phyloP scores from a whole-genome alignment of 2,888 invertebrate genomes.

The Drosophila limbata region DNA sequence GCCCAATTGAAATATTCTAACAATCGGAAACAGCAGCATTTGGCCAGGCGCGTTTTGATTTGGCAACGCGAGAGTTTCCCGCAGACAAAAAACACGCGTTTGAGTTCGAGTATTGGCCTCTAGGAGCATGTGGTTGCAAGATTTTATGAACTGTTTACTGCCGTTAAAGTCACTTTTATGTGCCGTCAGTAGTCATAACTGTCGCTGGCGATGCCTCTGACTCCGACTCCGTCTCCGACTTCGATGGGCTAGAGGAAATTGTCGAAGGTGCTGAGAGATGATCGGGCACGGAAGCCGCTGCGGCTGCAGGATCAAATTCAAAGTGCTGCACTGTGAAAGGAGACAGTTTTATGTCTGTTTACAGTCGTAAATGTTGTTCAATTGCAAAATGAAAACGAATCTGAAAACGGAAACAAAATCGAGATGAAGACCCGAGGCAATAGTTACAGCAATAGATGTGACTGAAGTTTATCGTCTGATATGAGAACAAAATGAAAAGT shows the following conservation, averaged over 20 bases:
- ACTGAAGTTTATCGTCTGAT: slow-evolving; percentile 7
- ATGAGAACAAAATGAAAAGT: slow-evolving; percentile 52
- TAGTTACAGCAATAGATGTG: slow-evolving; percentile 17
- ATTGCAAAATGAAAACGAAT: slow-evolving; percentile 53
- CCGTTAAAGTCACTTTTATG: slow-evolving; percentile 81
- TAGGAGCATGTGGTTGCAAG: slow-evolving; percentile 47
- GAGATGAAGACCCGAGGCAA: slow-evolving; percentile 10
- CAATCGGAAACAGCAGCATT: slow-evolving; percentile 2
- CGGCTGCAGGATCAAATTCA: slow-evolving; percentile 70
- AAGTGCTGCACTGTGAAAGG: slow-evolving; percentile 52
- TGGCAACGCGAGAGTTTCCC: slow-evolving; percentile 5
- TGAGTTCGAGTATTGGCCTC: slow-evolving; percentile 18
- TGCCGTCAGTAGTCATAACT: slow-evolving; percentile 71
- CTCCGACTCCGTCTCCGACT: slow-evolving; percentile 4
- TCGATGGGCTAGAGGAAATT: slow-evolving; percentile 69
- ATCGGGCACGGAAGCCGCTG: slow-evolving; percentile 54
- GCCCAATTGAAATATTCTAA: slow-evolving; percentile 9
- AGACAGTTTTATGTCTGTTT: slow-evolving; percentile 83
- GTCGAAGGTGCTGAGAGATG: slow-evolving; percentile 68
- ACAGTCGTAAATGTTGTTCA: slow-evolving; percentile 83
- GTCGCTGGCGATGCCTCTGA: slow-evolving; percentile 52
- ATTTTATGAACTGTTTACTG: slow-evolving; percentile 79
- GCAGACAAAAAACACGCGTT: slow-evolving; percentile 35
- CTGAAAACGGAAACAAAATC: slow-evolving; percentile 24
- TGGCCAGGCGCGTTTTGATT: background rate